Evolutionary conservation across 1,140 invertebrate species (phyloP), one percentile per base, ranked within the genome.

Genomic region (Drosophila insularis): DNA sequence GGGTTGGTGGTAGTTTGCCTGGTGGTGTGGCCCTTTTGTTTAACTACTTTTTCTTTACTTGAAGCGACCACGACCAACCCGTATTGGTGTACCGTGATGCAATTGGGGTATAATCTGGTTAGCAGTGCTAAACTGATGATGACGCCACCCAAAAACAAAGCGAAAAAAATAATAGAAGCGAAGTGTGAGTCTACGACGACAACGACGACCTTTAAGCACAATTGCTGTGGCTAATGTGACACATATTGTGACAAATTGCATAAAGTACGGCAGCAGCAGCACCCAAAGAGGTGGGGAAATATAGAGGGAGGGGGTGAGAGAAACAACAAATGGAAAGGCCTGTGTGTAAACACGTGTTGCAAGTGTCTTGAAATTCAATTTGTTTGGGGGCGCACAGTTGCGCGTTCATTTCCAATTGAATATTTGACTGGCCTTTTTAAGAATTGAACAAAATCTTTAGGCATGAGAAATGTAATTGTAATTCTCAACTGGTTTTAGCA

Each of bases 221-320:
- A 91, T 91, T 90, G 89, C 90, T 91, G 90, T 91, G 81, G 72
- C 87, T 91, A 91, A 91, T 91, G 89, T 91, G 90, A 91, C 90
- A 91, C 90, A 91, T 91, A 91, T 91, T 91, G 90, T 91, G 90
- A 91, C 90, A 91, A 91, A 91, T 91, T 90, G 74, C 90, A 77
- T 72, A 43, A 79, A 79, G 70, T 66, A 81, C 69, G 43, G 54
- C 10, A 21, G 37, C 43, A 5, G 50, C 54, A 40, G 13, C 13
- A 32, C 27, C 8, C 32, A 3, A 11, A 10, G 10, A 35, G 32
- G 32, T n/a, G 8, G 32, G 32, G 1, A 8, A 23, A 46, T 3
- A n/a, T 14, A 55, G 60, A 14, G 1, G 2, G 10, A 63, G 63
- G 55, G 74, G 74, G 72, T 75, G 62, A 73, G 46, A 50, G 14